Conservation (phyloP, 2,113 vertebrate species). For the Triplophysa tibetana region DNA sequence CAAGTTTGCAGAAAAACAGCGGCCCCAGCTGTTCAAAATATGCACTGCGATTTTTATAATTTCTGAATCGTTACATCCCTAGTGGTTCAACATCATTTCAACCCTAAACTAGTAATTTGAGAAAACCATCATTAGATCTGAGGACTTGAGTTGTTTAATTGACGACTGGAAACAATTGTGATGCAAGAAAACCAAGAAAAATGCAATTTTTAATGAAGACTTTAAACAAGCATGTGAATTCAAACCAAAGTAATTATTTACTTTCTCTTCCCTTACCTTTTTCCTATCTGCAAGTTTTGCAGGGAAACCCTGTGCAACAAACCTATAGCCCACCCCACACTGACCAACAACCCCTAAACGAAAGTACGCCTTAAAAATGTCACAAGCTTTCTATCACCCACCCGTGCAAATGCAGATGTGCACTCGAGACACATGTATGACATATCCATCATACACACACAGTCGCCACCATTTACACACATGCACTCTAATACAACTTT, state of each 20-base stretch:
- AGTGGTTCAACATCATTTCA: neutral
- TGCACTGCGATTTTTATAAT: too few relatives aligned
- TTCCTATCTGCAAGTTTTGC: conserved; percentile 77
- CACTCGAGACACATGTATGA: conserved; percentile 19
- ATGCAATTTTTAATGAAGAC: too few relatives aligned
- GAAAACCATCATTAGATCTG: neutral
- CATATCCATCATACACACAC: conserved; percentile 33
- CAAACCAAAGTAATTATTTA: too few relatives aligned
- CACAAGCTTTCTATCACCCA: conserved; percentile 17
- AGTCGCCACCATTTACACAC: conserved; percentile 51
- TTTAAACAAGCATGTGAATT: too few relatives aligned
- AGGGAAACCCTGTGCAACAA: conserved; percentile 79
- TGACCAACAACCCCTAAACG: conserved; percentile 58
- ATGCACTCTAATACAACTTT: conserved; percentile 46
- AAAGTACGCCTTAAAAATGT: conserved; percentile 41
- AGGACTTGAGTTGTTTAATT: neutral
- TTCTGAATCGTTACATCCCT: neutral
- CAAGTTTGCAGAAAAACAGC: too few relatives aligned
- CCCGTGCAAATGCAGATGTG: conserved; percentile 32
- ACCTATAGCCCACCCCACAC: conserved; percentile 73
- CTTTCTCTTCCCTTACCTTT: too few relatives aligned
- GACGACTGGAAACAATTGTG: neutral
- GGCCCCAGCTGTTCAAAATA: too few relatives aligned
- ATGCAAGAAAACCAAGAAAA: too few relatives aligned
- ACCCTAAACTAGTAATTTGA: neutral